Conservation (phyloP, 2,888 invertebrate species). For the Ametastegia equiseti region DNA sequence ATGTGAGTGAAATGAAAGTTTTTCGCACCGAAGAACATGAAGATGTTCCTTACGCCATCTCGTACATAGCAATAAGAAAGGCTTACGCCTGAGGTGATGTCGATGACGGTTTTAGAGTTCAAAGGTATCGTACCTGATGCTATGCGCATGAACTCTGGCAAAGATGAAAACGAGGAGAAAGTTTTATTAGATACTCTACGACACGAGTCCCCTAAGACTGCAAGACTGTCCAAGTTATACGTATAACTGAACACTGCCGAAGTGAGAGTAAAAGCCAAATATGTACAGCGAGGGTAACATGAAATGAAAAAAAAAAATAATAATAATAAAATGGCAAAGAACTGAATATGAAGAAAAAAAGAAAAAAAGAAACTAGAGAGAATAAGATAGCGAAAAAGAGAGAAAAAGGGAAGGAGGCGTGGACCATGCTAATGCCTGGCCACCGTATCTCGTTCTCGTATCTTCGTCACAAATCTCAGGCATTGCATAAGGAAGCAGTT, state of each 20-base stretch:
- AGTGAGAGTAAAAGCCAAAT: background rate
- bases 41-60: conserved; percentile 7
- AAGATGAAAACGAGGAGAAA: conserved; percentile 13
- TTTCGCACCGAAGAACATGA: background rate
- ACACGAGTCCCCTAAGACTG: conserved; percentile 27
- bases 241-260: background rate
- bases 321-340: background rate
- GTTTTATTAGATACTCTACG: conserved; percentile 29
- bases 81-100: background rate
- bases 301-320: background rate
- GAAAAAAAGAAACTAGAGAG: background rate
- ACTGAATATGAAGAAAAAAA: background rate
- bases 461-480: conserved; percentile 20
- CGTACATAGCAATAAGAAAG: conserved; percentile 18
- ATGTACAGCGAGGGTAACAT: background rate
- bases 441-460: conserved; percentile 14
- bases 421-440: conserved; percentile 16
- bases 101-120: conserved; percentile 23
- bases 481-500: conserved; percentile 36
- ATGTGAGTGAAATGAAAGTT: conserved; percentile 10
- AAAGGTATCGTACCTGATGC: conserved; percentile 2
- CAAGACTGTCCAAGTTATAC: background rate
- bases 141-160: background rate
- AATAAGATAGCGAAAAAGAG: background rate
- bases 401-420: background rate